Evolutionary conservation across 2,797 vertebrate species (phyloP).

Genomic region (Carapus acus): DNA sequence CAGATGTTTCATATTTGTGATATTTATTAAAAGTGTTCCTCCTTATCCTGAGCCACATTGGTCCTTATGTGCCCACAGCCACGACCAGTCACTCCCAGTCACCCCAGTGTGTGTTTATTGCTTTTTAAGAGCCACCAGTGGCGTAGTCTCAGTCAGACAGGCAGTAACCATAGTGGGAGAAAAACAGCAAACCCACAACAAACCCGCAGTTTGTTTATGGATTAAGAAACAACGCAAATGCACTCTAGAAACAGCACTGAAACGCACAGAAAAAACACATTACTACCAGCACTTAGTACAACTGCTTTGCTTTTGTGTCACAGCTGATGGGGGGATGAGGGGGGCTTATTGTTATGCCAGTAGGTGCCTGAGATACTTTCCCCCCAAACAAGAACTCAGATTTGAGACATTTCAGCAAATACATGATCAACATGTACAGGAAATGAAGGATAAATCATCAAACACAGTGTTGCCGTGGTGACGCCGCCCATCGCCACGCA

Average conservation of each 20-base stretch:
- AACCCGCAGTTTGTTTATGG: conserved; percentile 33
- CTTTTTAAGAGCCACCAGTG: conserved; percentile 67
- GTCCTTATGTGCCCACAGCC: too few relatives aligned
- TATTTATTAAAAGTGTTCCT: too few relatives aligned
- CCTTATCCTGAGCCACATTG: too few relatives aligned
- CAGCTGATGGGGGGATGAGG: conserved; percentile 29
- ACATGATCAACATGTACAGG: conserved; percentile 68
- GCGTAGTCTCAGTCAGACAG: conserved; percentile 57
- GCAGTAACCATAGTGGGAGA: conserved; percentile 41
- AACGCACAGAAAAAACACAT: conserved; percentile 41
- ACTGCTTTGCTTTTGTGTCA: conserved; percentile 40
- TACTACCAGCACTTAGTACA: conserved; percentile 42
- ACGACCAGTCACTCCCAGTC: conserved; percentile 22
- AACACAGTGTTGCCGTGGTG: conserved; percentile 43
- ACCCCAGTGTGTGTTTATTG: conserved; percentile 64
- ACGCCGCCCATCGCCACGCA: conserved; percentile 39
- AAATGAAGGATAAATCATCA: conserved; percentile 51
- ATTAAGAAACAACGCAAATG: conserved; percentile 37
- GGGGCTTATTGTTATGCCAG: conserved; percentile 41
- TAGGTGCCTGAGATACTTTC: conserved; percentile 52
- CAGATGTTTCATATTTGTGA: too few relatives aligned
- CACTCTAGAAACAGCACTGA: conserved; percentile 33
- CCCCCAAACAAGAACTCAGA: conserved; percentile 18
- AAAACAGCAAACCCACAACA: conserved; percentile 34
- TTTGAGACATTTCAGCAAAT: conserved; percentile 42